Evolutionary conservation across 2,888 invertebrate genomes (phyloP).

Genomic region (Athalia cordata): DNA sequence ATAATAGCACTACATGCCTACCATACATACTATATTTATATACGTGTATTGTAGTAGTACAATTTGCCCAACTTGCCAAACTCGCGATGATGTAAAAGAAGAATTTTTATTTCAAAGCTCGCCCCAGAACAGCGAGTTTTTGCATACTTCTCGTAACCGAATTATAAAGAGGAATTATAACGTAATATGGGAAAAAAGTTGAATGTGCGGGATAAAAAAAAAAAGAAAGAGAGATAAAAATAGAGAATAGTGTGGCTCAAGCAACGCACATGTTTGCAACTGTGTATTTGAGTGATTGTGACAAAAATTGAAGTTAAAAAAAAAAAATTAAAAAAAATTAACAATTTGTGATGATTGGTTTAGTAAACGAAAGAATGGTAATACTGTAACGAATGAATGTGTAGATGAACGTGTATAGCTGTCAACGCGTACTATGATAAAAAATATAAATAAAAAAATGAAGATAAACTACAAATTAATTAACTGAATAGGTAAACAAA

Average conservation of each 20-base stretch:
- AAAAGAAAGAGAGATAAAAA: constrained; percentile 6
- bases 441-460: not conserved
- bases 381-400: constrained; percentile 14
- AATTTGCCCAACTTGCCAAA: constrained; percentile 72
- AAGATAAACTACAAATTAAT: not conserved
- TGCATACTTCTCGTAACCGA: constrained; percentile 71
- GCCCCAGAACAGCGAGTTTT: not conserved
- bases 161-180: constrained; percentile 55
- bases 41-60: constrained; percentile 60
- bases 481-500: constrained; percentile 12
- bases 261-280: constrained; percentile 51
- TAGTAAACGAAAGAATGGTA: constrained; percentile 25
- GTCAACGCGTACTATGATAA: constrained; percentile 56
- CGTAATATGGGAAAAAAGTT: not conserved
- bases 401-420: constrained; percentile 34
- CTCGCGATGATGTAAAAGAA: constrained; percentile 56
- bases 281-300: constrained; percentile 37
- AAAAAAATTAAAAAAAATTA: not conserved
- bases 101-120: not conserved
- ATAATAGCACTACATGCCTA: not conserved
- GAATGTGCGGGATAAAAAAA: not conserved
- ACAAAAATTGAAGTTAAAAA: constrained; percentile 45
- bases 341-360: not conserved
- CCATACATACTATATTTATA: constrained; percentile 25
- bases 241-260: constrained; percentile 58